These are phyloP conservation scores for Heteromurus nitidus DNA, from an alignment of 2,888 invertebrate genomes.

Conservation along the genomic window DNA sequence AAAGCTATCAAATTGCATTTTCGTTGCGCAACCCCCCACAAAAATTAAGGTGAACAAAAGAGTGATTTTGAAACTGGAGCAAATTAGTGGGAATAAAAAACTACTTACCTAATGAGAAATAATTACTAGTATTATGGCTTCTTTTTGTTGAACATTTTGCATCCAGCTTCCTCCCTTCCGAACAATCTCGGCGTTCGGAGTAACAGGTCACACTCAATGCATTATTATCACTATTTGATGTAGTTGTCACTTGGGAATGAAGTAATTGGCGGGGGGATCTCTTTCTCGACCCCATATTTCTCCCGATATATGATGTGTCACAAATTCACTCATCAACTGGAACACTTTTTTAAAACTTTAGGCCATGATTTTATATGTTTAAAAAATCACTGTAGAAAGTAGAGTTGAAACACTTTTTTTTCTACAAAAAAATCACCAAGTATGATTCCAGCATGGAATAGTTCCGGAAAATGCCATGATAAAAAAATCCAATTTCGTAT, in stretches of 20 bases:
- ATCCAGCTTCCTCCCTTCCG: conserved; percentile 3
- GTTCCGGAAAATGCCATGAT: too few relatives aligned
- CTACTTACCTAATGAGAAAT: conserved; percentile 51
- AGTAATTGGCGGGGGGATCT: neutral
- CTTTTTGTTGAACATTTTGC: conserved; percentile 48
- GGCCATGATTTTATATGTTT: conserved; percentile 14
- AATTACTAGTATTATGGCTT: conserved; percentile 50
- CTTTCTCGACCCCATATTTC: conserved; percentile 3
- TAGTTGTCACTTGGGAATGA: neutral
- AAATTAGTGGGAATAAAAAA: too few relatives aligned
- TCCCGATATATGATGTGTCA: neutral
- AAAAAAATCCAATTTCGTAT: too few relatives aligned
- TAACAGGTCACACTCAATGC: neutral
- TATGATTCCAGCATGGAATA: too few relatives aligned
- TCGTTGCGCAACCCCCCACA: too few relatives aligned
- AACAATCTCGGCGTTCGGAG: too few relatives aligned
- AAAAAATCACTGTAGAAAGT: too few relatives aligned
- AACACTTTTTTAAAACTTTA: conserved; percentile 18
- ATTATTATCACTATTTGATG: neutral
- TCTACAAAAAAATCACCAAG: too few relatives aligned
- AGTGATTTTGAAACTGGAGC: too few relatives aligned
- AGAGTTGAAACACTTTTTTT: too few relatives aligned
- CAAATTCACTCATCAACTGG: neutral
- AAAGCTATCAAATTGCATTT: too few relatives aligned
- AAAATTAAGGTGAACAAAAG: too few relatives aligned